Base-by-base conservation (phyloP, 2,888 invertebrate genomes). In the Euzophera pinguis region DNA sequence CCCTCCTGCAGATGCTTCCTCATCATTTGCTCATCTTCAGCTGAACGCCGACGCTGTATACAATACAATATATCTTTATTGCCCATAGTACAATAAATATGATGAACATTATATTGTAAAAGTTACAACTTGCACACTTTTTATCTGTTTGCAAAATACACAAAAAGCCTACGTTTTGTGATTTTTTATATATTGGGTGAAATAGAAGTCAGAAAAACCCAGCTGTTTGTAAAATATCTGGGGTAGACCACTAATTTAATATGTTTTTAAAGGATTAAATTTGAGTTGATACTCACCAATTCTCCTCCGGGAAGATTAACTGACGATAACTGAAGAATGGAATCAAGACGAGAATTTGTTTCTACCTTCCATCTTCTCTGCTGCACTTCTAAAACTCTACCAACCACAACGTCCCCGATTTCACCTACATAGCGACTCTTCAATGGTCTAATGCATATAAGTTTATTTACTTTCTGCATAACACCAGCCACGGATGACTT, bases 1-100 rank as follows among this genome's bases (percentile, higher is more conserved):
- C 98, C 98, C 84, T 98, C 98, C 77, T 95, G 94, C 47, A 99
- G 88, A 80, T 98, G 98, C 60, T 96, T 95, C 52, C 99, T 91
- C 99, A 99, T 99, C 92, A 97, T 96, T 75, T 98, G 95, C 79
- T 99, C 99, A 91, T 99, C 99, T 90, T 99, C 98, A 4, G 94
- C 96, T 3, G 96, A 97, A 72, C 98, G 92, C 52, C 98, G 91
- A 58, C 99, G 92, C 94, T 97, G 75, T 12, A 61, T 6, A 29
- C 29, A 29, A n/a, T n/a, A n/a, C n/a, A n/a, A n/a, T n/a, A n/a
- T n/a, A n/a, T n/a, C n/a, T n/a, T n/a, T n/a, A n/a, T 6, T 29
- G 4, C 7, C 7, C 7, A 6, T 7, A 29, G 7, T 29, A 29
- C 29, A 29, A 29, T n/a, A n/a, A n/a, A n/a, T n/a, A n/a, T n/a